Conservation (phyloP, 23 tunicate genomes). For the Phallusia fumigata region DNA sequence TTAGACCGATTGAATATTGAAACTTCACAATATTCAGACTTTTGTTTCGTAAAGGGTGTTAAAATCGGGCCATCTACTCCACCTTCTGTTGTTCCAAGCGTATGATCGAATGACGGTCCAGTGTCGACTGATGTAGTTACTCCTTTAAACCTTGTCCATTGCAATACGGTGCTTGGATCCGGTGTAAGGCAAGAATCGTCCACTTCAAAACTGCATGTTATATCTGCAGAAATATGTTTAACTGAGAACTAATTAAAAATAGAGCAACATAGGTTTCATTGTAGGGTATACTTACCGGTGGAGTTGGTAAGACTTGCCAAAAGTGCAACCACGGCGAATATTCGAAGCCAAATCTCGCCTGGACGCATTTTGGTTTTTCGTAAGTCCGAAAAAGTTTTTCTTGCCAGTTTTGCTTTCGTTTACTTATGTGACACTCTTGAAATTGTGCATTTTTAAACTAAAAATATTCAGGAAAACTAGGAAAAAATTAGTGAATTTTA, state of each 20-base stretch:
- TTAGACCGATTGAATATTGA: too few relatives aligned
- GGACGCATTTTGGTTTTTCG: neutral
- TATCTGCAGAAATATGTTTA: neutral
- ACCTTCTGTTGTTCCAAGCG: slow-evolving; percentile 46
- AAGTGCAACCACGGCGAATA: neutral
- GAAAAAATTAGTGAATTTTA: too few relatives aligned
- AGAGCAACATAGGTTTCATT: neutral
- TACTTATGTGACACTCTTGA: too few relatives aligned
- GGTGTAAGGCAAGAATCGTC: slow-evolving; percentile 35
- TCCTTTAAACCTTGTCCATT: slow-evolving; percentile 51
- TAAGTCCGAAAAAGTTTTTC: neutral
- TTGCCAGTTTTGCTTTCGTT: neutral
- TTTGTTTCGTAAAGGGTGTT: too few relatives aligned
- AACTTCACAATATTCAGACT: too few relatives aligned
- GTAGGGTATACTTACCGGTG: neutral
- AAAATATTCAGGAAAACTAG: too few relatives aligned
- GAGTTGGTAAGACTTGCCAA: neutral
- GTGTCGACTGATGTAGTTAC: slow-evolving; percentile 38
- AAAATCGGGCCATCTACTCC: neutral
- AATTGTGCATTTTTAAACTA: too few relatives aligned
- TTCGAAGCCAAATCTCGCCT: neutral
- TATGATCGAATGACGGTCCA: slow-evolving; percentile 61
- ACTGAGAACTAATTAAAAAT: too few relatives aligned
- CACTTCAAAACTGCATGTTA: slow-evolving; percentile 39
- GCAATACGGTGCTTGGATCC: slow-evolving; percentile 22